Percentiles rank a stretch among this genome's conserved stretches.
Evolutionary conservation across 1,140 invertebrate species (phyloP).

Genomic region (Leptopilina boulardi): DNA sequence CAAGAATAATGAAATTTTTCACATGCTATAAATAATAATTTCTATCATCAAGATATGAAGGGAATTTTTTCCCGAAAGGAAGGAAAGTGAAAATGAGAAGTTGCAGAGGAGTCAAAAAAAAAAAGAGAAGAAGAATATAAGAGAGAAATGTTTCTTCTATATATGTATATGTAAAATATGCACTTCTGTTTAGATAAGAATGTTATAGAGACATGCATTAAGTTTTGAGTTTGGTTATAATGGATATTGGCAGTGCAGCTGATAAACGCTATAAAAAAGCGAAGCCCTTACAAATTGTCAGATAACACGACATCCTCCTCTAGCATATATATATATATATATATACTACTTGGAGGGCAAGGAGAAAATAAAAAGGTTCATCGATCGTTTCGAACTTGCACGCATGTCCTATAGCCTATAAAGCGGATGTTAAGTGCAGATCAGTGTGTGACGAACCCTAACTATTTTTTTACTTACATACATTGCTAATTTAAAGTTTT

Average conservation of each 20-base stretch:
- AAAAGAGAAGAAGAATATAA: neutral
- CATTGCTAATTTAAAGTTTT: neutral
- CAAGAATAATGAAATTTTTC: neutral
- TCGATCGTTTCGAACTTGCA: constrained; percentile 59
- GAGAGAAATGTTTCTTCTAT: neutral
- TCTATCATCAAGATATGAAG: neutral
- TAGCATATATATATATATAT: constrained; percentile 45
- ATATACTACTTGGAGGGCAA: too few relatives aligned
- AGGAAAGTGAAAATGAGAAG: neutral
- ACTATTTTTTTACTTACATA: neutral
- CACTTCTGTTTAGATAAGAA: neutral
- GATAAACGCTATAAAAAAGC: constrained; percentile 49
- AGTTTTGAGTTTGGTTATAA: constrained; percentile 39
- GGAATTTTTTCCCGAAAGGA: neutral
- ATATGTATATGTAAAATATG: constrained; percentile 24
- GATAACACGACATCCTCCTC: constrained; percentile 59
- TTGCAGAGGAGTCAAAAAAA: too few relatives aligned
- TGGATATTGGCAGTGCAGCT: constrained; percentile 44
- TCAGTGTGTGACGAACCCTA: constrained; percentile 6
- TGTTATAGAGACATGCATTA: constrained; percentile 22
- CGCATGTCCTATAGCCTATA: constrained; percentile 60
- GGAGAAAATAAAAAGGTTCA: constrained; percentile 60
- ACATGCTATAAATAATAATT: neutral
- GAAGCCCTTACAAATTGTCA: constrained; percentile 62
- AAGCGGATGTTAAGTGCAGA: constrained; percentile 18